phyloP scores from a whole-genome alignment of 2,113 vertebrate genomes.

The Siphamia tubifer region DNA sequence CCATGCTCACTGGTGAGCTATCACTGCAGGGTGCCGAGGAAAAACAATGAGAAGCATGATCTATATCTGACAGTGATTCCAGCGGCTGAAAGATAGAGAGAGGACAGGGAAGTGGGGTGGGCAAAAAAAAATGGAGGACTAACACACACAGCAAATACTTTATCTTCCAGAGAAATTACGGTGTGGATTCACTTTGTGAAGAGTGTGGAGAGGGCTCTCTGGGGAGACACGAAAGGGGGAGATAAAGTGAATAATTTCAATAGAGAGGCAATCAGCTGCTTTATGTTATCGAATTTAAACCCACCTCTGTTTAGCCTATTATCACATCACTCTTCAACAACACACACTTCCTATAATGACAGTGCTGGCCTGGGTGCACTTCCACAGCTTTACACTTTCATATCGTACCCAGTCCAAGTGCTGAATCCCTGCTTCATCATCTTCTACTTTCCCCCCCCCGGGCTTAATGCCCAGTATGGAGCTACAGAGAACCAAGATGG shows the following conservation, averaged over 20 bases:
- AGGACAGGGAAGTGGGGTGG: not conserved
- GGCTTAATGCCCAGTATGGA: not conserved
- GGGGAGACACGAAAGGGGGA: not conserved
- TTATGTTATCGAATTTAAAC: not conserved
- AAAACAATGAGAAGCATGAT: constrained; percentile 45
- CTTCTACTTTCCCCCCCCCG: not conserved
- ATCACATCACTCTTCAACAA: not conserved
- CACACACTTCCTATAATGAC: not conserved
- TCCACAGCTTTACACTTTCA: not conserved
- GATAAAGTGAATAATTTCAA: constrained; percentile 29
- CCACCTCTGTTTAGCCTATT: constrained; percentile 2
- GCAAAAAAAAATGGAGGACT: constrained; percentile 5
- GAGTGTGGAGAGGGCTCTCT: not conserved
- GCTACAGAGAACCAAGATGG: constrained; percentile 4
- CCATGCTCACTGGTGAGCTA: constrained; percentile 3
- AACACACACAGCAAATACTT: constrained; percentile 16
- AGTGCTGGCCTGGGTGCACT: not conserved
- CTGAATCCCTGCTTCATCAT: not conserved
- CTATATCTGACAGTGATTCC: constrained; percentile 42
- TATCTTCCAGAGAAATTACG: constrained; percentile 46
- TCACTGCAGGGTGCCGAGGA: constrained; percentile 6
- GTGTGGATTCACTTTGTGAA: constrained; percentile 17
- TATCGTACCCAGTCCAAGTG: not conserved
- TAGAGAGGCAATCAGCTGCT: constrained; percentile 11
- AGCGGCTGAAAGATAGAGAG: constrained; percentile 9